Evolutionary conservation across 2,113 vertebrate species (phyloP).

Genomic region (Dendrocopos noguchii): DNA sequence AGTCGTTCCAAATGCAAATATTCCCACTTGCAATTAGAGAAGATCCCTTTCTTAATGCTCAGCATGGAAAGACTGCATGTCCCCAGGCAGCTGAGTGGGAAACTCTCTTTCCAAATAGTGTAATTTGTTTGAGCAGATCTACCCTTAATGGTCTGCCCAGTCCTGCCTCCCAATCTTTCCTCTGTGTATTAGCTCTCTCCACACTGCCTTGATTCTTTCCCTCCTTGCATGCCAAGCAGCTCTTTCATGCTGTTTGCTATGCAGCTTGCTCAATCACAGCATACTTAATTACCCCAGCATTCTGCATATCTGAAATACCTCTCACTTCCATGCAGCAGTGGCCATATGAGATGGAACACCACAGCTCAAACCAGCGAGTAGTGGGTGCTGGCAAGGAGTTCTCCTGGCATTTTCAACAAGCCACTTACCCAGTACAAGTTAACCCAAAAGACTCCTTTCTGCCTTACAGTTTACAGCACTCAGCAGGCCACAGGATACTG

Average conservation of each 20-base stretch:
- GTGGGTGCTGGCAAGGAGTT: background rate
- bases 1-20: background rate
- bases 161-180: background rate
- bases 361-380: accelerated
- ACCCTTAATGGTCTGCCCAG: background rate
- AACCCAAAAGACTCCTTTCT: background rate
- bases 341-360: no score
- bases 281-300: background rate
- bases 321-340: background rate
- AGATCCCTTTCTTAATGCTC: background rate
- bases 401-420: background rate
- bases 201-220: background rate
- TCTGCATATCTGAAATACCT: background rate
- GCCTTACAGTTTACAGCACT: background rate
- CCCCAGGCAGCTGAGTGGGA: background rate
- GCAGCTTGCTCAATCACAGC: background rate
- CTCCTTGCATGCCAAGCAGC: background rate
- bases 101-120: constrained; percentile 23
- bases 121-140: background rate
- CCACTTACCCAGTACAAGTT: background rate
- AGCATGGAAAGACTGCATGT: background rate
- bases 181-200: background rate
- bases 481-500: background rate
- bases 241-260: background rate
- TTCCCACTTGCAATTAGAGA: background rate